A percentile compares a stretch with the other conserved stretches of the same genome.
Conservation (phyloP, 1,140 invertebrate genomes). For the Trinorchestia longiramus region DNA sequence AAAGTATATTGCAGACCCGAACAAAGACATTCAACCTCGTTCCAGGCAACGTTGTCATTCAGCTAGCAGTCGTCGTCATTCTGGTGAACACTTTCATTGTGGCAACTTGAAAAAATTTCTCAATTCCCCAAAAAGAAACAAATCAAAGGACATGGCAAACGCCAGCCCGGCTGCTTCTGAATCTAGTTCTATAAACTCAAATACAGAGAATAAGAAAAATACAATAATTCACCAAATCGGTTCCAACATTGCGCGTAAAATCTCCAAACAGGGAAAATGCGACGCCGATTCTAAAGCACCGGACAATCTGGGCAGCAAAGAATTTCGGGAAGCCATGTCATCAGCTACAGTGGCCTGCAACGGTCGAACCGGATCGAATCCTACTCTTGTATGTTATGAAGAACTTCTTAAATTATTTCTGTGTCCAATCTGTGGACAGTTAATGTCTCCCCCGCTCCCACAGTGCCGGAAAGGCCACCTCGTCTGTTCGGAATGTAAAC, state of each 20-base stretch:
- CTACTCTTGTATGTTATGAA: slow-evolving; percentile 15
- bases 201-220: neutral
- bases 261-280: neutral
- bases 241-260: slow-evolving; percentile 8
- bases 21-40: neutral
- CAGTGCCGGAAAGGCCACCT: slow-evolving; percentile 37
- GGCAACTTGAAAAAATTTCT: neutral
- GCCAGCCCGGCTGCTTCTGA: neutral
- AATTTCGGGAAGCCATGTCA: neutral
- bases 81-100: neutral
- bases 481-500: slow-evolving; percentile 23
- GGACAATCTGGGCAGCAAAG: neutral
- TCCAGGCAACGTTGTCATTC: slow-evolving; percentile 11
- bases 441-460: slow-evolving; percentile 35
- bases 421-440: neutral
- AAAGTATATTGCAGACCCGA: neutral
- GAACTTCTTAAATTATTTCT: slow-evolving; percentile 12
- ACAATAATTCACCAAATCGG: neutral
- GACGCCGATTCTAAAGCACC: neutral
- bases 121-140: neutral
- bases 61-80: neutral
- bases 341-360: neutral
- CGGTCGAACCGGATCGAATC: neutral
- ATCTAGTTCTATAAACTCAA: slow-evolving; percentile 26
- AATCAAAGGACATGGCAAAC: neutral